Percentiles rank a stretch among this genome's conserved stretches.
Conservation (phyloP, 2,797 vertebrate genomes). For the Jordanella pulchra region DNA sequence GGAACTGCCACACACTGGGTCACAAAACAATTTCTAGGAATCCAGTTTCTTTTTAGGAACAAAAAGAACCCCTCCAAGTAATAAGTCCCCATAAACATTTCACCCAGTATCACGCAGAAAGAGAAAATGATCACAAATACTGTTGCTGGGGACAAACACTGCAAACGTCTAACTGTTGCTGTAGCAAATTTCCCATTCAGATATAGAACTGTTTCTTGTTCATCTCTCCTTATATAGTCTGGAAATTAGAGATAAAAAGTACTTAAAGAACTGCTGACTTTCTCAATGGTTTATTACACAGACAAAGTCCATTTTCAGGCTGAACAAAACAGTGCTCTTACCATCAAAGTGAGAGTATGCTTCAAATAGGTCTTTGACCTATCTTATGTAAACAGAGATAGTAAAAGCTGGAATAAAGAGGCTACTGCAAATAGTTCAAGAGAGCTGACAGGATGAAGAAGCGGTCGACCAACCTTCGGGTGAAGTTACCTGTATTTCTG, state of each 20-base stretch:
- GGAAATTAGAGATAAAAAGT: conserved; percentile 1
- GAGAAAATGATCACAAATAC: not conserved
- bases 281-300: conserved; percentile 40
- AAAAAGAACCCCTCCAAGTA: not conserved
- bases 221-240: not conserved
- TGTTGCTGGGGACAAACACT: not conserved
- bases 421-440: conserved; percentile 21
- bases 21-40: not conserved
- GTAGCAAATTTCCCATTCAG: not conserved
- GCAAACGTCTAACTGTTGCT: not conserved
- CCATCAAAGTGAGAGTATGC: conserved; percentile 11
- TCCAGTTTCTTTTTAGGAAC: not conserved
- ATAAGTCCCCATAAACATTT: not conserved
- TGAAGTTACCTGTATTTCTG: conserved; percentile 75
- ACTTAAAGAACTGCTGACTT: conserved; percentile 33
- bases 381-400: conserved; percentile 65
- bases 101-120: not conserved
- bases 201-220: not conserved
- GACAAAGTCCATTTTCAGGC: conserved; percentile 67
- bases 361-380: conserved; percentile 42
- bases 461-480: conserved; percentile 47
- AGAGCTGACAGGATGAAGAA: conserved; percentile 69
- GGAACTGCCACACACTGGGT: not conserved
- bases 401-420: conserved; percentile 30
- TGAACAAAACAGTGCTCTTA: conserved; percentile 17